phyloP scores from a whole-genome alignment of 2,888 invertebrate species.

The Trichogramma evanescens region DNA sequence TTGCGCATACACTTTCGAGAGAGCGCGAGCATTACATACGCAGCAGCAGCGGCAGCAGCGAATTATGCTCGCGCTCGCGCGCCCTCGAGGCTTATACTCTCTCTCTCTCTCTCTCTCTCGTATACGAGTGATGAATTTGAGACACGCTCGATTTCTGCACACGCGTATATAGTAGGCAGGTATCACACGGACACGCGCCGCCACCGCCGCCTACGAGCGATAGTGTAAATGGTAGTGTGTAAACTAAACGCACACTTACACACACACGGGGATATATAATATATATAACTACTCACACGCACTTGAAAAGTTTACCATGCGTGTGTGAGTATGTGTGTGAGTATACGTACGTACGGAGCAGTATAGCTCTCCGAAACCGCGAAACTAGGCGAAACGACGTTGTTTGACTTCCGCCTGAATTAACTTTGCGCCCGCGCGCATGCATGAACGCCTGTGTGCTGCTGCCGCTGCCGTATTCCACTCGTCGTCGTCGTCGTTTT shows the following conservation, averaged over 20 bases:
- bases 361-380: not conserved
- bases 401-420: slow-evolving; percentile 44
- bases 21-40: no score
- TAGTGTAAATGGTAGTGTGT: no score
- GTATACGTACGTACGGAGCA: not conserved
- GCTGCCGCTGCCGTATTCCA: slow-evolving; percentile 14
- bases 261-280: no score
- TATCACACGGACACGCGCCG: no score
- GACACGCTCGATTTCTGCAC: slow-evolving; percentile 1
- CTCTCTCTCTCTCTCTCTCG: no score
- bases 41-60: no score
- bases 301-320: not conserved
- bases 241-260: no score
- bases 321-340: not conserved
- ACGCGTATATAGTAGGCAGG: no score
- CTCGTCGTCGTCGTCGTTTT: slow-evolving; percentile 4
- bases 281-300: not conserved
- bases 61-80: no score
- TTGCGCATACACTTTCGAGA: no score
- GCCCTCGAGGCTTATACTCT: no score
- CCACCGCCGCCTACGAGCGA: no score
- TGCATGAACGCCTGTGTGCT: slow-evolving; percentile 16
- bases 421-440: slow-evolving; percentile 28
- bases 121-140: slow-evolving; percentile 13
- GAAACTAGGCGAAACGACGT: slow-evolving; percentile 27